Conservation (phyloP, 1,140 invertebrate species). For the Amphibalanus amphitrite region DNA sequence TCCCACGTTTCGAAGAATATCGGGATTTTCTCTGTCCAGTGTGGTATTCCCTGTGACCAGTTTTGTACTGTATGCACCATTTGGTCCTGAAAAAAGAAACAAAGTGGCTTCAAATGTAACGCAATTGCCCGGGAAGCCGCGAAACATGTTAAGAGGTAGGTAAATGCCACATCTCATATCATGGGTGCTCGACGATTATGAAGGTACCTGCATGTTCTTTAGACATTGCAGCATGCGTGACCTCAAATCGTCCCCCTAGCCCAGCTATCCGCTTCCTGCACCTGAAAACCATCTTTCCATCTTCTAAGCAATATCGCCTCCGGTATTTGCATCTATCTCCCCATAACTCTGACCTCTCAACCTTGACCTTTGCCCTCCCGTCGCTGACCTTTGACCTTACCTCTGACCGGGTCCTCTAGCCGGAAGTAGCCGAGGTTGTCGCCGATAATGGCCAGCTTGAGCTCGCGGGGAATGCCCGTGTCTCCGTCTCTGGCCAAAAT, state of each 20-base stretch:
- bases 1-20: conserved; percentile 53
- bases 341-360: background rate
- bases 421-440: conserved; percentile 49
- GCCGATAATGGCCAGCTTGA: conserved; percentile 37
- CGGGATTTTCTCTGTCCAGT: conserved; percentile 51
- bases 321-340: too few relatives aligned
- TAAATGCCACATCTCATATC: too few relatives aligned
- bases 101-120: too few relatives aligned
- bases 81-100: background rate
- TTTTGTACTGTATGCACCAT: conserved; percentile 20
- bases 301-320: too few relatives aligned
- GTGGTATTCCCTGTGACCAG: conserved; percentile 43
- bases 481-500: conserved; percentile 57
- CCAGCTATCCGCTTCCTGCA: too few relatives aligned
- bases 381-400: conserved; percentile 18
- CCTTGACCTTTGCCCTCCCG: conserved; percentile 14
- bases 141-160: too few relatives aligned
- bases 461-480: conserved; percentile 44
- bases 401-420: conserved; percentile 18
- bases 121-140: too few relatives aligned
- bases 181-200: too few relatives aligned
- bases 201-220: too few relatives aligned
- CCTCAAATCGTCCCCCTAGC: too few relatives aligned
- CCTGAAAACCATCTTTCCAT: too few relatives aligned
- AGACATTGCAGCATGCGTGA: too few relatives aligned